phyloP scores from a whole-genome alignment of 2,113 vertebrate genomes.

The Pseudorhombus dupliciocellatus region DNA sequence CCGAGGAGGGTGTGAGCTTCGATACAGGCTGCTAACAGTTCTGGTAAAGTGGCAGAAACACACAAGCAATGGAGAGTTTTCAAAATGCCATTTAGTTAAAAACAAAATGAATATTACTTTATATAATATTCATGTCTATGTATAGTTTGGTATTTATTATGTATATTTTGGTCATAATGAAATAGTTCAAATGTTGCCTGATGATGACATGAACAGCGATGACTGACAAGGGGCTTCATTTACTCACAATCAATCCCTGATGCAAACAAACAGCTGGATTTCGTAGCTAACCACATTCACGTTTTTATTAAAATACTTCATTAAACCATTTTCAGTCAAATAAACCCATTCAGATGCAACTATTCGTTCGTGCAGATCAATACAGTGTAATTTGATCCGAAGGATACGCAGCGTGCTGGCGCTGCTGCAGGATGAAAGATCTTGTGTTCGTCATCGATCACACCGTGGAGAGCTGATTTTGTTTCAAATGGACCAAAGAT shows the following conservation, averaged over 20 bases:
- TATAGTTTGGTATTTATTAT: too few species aligned
- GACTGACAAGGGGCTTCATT: too few species aligned
- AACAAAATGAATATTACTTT: neutral
- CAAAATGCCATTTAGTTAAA: too few species aligned
- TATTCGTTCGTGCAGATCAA: too few species aligned
- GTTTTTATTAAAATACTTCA: too few species aligned
- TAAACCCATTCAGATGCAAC: too few species aligned
- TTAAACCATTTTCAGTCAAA: too few species aligned
- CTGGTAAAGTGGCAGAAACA: conserved; percentile 12
- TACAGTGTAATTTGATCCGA: neutral
- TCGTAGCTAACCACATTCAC: neutral
- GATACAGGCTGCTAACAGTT: conserved; percentile 16
- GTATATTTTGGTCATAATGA: neutral
- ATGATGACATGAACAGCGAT: neutral
- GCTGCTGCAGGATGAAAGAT: neutral
- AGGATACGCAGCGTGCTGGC: neutral
- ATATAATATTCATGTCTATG: too few species aligned
- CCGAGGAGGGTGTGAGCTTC: conserved; percentile 2
- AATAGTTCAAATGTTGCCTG: neutral
- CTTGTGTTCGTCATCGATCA: neutral
- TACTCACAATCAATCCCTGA: too few species aligned
- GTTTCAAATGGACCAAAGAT: too few species aligned
- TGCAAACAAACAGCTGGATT: neutral
- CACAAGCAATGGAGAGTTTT: too few species aligned
- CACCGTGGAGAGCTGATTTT: neutral